Evolutionary conservation across 2,113 vertebrate genomes (phyloP), one percentile per base, ranked within the genome.

Genomic region (Dipodomys spectabilis): DNA sequence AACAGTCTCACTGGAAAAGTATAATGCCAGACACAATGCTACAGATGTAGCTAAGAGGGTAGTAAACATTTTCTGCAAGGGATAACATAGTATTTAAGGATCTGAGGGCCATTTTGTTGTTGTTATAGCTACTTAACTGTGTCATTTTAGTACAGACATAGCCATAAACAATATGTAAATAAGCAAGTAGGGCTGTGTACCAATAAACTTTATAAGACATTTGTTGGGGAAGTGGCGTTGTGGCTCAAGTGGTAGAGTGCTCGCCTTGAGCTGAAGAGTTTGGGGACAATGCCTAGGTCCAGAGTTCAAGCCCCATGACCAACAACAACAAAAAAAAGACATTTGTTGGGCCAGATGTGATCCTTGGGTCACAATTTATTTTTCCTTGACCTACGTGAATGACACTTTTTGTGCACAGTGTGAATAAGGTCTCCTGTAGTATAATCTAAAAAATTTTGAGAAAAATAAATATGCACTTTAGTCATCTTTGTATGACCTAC

Each of bases 201-300:
- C 28, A 74, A 68, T 82, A 95, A 81, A 44, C 12, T 84, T 92
- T 93, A 35, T 78, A 53, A 86, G 45, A 62, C 28, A 60, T 44
- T 39, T 49, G 49, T 49, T 49, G 49, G 49, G 49, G 16, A 39
- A 39, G 5, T 39, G 39, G 39, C 39, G 6, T 5, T 39, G 39
- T 39, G 39, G 39, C 39, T 39, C 39, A 39, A 39, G 39, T 39
- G 39, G 39, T 39, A 39, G 39, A 39, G 39, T 39, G 39, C 39
- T 39, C 5, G 39, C 39, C 39, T 39, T 39, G 39, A 39, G 39
- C 39, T 39, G 39, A 39, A 39, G 39, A 39, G 39, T 39, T 39
- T 39, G 39, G 39, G 39, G 39, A 39, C 39, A 39, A 5, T 39
- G 39, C 39, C 39, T 39, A 39, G 39, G 39, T 39, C 39, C 5